Evolutionary conservation across 2,888 invertebrate species (phyloP), one percentile per base, ranked within the genome.

Genomic region (Eudemis profundana): DNA sequence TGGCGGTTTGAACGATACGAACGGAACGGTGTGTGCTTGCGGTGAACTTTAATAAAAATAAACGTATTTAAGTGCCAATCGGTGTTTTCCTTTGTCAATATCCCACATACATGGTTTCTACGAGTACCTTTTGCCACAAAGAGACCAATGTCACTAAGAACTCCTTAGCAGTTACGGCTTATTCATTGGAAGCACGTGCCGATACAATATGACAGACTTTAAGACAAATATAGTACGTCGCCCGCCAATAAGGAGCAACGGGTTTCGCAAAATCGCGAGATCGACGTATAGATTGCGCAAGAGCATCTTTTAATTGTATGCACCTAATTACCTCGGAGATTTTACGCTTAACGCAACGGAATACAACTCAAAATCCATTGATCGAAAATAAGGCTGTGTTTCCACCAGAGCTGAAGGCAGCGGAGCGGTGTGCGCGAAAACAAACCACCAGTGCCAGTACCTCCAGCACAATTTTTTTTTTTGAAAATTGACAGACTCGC

Each of bases 201-300:
- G 23, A 42, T 15, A 51, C 17, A 50, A 38, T 46, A 46, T 44
- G 56, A 56, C 42, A 56, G 65, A 21, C 72, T 74, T 79, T 76
- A 79, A 80, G 78, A 81, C 80, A 81, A 82, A 81, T 85, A 82
- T 74, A 85, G 59, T 56, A 33, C 42, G 40, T 90, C 89, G 83
- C 85, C 74, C 72, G 78, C 87, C 70, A 81, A 88, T 86, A 89
- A 83, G 88, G 89, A 68, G 75, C 72, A 73, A 72, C 81, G 74
- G 75, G 85, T 84, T 84, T 83, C 81, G 77, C 74, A 69, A 59
- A 66, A 76, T 70, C 72, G 72, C 74, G 70, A 54, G 56, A 77
- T 75, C 73, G 56, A 49, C 72, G 60, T 70, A 71, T 71, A 68
- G 70, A 72, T 73, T 71, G 71, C 76, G 73, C 64, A 68, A 53